Base-by-base conservation (phyloP, 2,888 invertebrate species). In the Dermolepida albohirtum region DNA sequence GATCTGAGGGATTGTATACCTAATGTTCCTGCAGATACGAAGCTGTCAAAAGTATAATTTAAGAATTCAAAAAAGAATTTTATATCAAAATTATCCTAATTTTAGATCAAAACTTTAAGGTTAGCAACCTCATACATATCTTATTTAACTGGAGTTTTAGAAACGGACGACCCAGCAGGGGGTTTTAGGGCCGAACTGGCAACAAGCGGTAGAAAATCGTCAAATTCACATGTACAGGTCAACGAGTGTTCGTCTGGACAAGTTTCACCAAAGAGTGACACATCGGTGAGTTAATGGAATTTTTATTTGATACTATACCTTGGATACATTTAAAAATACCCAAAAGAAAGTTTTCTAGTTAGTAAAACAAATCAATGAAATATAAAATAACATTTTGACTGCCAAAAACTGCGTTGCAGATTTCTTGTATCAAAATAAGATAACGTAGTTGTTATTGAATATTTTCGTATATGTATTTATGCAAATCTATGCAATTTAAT, bases 21-120 rank as follows among this genome's bases (percentile, higher is more conserved):
- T 0, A 97, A 97, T 79, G 97, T 98, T 0, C 97, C 97, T 0
- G 91, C 94, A 0, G 97, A 98, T 79, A 98, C 97, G 0, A 98
- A 97, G 83, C 84, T 97, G 29, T 96, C 96, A 11, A 97, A 97
- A 87, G 95, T 95, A 84, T 88, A 72, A 34, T 14, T 59, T 41
- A 14, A 43, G 1, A 8, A 17, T 22, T 44, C 43, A 14, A 39
- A n/a, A 44, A 27, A 12, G 7, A 40, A 47, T 47, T 47, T 5
- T 8, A 47, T 16, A 47, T 14, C 8, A 14, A 14, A 47, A 47
- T 47, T 50, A 14, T 64, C 27, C 14, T 22, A 41, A n/a, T 87
- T 87, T 67, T 89, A 96, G 89, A 97, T 97, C 75, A 98, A 98
- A 85, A 98, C 97, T 0, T 87, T 98, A 29, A 88, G 97, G 69